phyloP scores from a whole-genome alignment of 2,797 vertebrate genomes.

The Halcyon smyrnensis region DNA sequence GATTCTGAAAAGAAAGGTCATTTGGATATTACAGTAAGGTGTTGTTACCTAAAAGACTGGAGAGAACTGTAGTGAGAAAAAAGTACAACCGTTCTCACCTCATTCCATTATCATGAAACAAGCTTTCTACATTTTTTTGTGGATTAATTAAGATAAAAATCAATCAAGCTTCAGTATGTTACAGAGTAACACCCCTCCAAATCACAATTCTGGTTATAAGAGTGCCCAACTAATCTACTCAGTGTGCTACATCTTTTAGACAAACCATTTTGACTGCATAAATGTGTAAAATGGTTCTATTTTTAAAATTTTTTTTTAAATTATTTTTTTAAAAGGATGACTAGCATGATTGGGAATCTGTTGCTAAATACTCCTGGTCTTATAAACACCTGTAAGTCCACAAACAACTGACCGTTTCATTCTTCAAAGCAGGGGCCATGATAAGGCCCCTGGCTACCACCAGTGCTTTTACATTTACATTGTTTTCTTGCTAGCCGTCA shows the following conservation, averaged over 20 bases:
- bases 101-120: neutral
- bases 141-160: neutral
- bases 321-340: neutral
- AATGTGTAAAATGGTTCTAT: neutral
- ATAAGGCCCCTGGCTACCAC: neutral
- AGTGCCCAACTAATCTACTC: neutral
- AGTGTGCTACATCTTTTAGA: neutral
- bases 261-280: neutral
- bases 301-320: too few relatives aligned
- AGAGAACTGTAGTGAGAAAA: neutral
- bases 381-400: neutral
- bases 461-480: neutral
- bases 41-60: neutral
- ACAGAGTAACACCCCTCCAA: neutral
- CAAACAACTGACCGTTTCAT: neutral
- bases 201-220: neutral
- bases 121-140: neutral
- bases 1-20: constrained; percentile 82
- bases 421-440: neutral
- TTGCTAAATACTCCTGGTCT: neutral
- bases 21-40: neutral
- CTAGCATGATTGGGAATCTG: neutral
- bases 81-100: neutral
- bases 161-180: neutral
- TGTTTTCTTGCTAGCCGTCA: neutral